Base-by-base conservation (phyloP, 2,797 vertebrate genomes). In the Helicolenus hilgendorfi region DNA sequence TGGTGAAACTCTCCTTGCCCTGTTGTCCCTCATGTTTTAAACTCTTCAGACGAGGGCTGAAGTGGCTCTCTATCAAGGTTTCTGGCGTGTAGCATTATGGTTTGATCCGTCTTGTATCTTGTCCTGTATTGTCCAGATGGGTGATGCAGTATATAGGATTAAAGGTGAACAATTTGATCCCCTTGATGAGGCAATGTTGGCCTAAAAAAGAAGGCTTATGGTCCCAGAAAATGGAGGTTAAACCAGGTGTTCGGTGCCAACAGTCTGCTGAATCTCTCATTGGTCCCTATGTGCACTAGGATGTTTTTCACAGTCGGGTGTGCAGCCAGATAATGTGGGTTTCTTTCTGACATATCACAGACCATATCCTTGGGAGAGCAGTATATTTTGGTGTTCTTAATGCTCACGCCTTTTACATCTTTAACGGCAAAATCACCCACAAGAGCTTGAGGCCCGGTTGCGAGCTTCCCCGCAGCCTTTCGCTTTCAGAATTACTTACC, bases 401-500 rank as follows among this genome's bases (percentile, higher is more conserved):
- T 59, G 29, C 15, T 60, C 9, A 7, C n/a, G n/a, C 22, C 29
- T 75, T 49, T 65, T 26, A 63, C 20, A 31, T 29, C 11, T 38
- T 36, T 29, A 22, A 24, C 13, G 64, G 31, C 62, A 20, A 67
- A 77, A 26, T 59, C 53, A 20, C 35, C 38, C 22, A 15, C 8
- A 60, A 79, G 53, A 62, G 68, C 70, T 20, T 11, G 11, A 70
- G 18, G 49, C 26, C 9, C 15, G 38, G 71, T 58, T 5, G 5
- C 45, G 36, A 56, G 18, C 58, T 81, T 68, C 68, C 68, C 45
- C 35, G 38, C 18, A 49, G 68, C 49, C 60, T 68, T 81, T 69
- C 24, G 26, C 63, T 62, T 68, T 81, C 27, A 35, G 62, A 86
- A 67, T 72, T 6, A 31, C 59, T 80, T 62, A 27, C 67, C 70